These are phyloP conservation scores for Volucella bombylans DNA, from an alignment of 2,888 invertebrate species.

Conservation along the genomic window DNA sequence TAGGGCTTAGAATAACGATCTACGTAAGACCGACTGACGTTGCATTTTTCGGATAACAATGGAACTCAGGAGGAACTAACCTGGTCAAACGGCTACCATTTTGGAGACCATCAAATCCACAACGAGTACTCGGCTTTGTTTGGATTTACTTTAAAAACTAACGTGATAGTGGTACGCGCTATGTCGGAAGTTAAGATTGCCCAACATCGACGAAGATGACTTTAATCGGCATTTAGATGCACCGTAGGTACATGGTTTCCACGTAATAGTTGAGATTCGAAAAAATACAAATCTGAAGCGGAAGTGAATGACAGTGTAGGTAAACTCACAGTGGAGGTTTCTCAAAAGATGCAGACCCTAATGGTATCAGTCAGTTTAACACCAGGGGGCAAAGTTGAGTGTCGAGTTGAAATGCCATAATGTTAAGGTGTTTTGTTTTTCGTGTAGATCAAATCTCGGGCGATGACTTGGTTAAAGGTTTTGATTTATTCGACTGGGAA, in stretches of 20 bases:
- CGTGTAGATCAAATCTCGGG: conserved; percentile 18
- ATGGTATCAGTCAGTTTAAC: conserved; percentile 21
- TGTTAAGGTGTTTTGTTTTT: neutral
- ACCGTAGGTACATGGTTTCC: neutral
- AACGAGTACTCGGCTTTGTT: neutral
- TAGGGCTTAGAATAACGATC: conserved; percentile 22
- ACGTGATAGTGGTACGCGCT: neutral
- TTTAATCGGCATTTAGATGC: conserved; percentile 28
- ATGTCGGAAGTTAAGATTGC: neutral
- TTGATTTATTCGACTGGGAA: conserved; percentile 11
- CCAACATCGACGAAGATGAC: conserved; percentile 15
- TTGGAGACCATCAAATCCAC: neutral
- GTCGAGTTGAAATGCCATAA: conserved; percentile 3
- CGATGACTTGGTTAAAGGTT: conserved; percentile 1
- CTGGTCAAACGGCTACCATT: neutral
- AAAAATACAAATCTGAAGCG: neutral
- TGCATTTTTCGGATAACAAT: neutral
- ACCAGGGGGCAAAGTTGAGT: conserved; percentile 44
- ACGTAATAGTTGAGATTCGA: conserved; percentile 5
- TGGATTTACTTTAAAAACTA: conserved; percentile 1
- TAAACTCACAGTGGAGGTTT: neutral
- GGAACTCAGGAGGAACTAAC: neutral
- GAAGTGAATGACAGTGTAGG: neutral
- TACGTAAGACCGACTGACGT: neutral
- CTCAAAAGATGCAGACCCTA: neutral